These are phyloP conservation scores for Drosophila paulistorum DNA, from an alignment of 1,140 invertebrate species.

Conservation along the genomic window DNA sequence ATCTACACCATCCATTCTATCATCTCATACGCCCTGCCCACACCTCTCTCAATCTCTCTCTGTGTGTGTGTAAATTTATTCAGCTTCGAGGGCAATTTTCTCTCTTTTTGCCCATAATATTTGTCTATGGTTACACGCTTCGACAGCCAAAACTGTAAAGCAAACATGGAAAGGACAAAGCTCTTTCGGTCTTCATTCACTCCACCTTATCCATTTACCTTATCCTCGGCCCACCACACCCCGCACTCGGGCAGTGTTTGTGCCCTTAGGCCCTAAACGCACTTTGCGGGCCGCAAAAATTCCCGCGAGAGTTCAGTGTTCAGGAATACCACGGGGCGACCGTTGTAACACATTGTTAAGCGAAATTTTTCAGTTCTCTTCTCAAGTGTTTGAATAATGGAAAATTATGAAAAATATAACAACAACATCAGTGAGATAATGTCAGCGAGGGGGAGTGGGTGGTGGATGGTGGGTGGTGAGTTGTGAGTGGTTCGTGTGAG, in stretches of 20 bases:
- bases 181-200: constrained; percentile 7
- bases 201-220: constrained; percentile 8
- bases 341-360: constrained; percentile 6
- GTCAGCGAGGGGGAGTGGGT: not conserved
- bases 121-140: constrained; percentile 79
- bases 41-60: constrained; percentile 18
- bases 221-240: constrained; percentile 9
- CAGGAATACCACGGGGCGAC: not conserved
- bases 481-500: constrained; percentile 36
- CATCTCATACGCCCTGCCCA: not conserved
- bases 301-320: constrained; percentile 59
- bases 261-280: constrained; percentile 56
- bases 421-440: constrained; percentile 42
- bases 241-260: not conserved
- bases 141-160: constrained; percentile 81
- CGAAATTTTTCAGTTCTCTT: constrained; percentile 14
- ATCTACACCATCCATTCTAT: not conserved
- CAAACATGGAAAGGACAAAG: constrained; percentile 59
- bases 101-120: constrained; percentile 59
- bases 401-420: constrained; percentile 81
- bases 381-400: constrained; percentile 79
- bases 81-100: constrained; percentile 72
- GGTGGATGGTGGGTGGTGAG: constrained; percentile 4
- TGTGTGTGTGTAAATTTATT: constrained; percentile 73
- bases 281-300: constrained; percentile 62